A percentile compares a stretch with the other conserved stretches of the same genome.
Conservation (phyloP, 2,113 vertebrate species). For the Semnornis frantzii region DNA sequence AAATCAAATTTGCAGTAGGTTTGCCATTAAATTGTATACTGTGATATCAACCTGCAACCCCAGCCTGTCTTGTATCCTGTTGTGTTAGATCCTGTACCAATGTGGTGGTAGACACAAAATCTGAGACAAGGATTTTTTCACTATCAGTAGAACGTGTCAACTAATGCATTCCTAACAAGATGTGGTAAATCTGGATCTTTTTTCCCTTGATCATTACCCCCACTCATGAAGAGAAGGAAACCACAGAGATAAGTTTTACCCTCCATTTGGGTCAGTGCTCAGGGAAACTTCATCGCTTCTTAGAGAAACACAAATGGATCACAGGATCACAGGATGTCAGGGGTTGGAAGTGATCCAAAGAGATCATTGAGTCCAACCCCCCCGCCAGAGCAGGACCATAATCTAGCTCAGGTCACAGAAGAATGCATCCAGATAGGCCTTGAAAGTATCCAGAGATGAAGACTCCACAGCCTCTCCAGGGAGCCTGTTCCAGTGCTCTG, state of each 20-base stretch:
- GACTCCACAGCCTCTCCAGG: too few relatives aligned
- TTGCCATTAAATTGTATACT: not conserved
- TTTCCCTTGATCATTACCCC: not conserved
- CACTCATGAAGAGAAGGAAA: not conserved
- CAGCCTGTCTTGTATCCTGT: not conserved
- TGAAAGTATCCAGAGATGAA: too few relatives aligned
- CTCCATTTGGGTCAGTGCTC: not conserved
- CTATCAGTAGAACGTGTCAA: not conserved
- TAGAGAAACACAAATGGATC: not conserved
- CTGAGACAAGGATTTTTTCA: not conserved
- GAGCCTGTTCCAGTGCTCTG: too few relatives aligned
- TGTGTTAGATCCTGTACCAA: not conserved
- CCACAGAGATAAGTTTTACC: not conserved
- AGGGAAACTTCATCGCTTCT: not conserved
- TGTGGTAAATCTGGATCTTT: not conserved
- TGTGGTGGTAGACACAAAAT: accelerated
- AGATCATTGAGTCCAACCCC: too few relatives aligned
- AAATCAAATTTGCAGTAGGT: not conserved
- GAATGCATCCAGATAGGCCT: too few relatives aligned
- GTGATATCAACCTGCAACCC: not conserved
- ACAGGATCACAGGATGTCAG: too few relatives aligned
- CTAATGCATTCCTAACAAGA: not conserved
- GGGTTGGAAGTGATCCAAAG: too few relatives aligned
- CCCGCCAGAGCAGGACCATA: too few relatives aligned
- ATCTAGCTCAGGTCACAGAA: too few relatives aligned